phyloP scores from a whole-genome alignment of 2,888 invertebrate species.

The Epirrhoe alternata region DNA sequence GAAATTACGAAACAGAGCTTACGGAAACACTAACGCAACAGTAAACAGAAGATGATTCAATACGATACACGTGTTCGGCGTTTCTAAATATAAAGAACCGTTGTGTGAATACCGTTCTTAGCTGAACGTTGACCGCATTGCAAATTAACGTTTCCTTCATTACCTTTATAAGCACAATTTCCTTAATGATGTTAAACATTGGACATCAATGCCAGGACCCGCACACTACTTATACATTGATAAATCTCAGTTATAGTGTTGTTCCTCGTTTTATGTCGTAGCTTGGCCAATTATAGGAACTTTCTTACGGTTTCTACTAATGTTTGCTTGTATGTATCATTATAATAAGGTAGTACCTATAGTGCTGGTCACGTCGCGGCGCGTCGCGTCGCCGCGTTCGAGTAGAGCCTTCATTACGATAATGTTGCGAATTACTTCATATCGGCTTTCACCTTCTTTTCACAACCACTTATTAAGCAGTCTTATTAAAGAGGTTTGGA shows the following conservation, averaged over 20 bases:
- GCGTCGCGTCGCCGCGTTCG: slow-evolving; percentile 40
- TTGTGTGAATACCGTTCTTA: slow-evolving; percentile 70
- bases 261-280: slow-evolving; percentile 17
- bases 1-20: slow-evolving; percentile 59
- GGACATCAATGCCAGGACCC: slow-evolving; percentile 14
- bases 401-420: slow-evolving; percentile 59
- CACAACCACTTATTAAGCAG: slow-evolving; percentile 39
- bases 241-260: neutral
- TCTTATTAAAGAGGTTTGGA: slow-evolving; percentile 23
- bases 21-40: slow-evolving; percentile 62
- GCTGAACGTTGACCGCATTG: slow-evolving; percentile 69
- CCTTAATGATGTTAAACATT: slow-evolving; percentile 40
- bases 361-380: slow-evolving; percentile 26
- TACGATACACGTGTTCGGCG: slow-evolving; percentile 68
- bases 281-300: slow-evolving; percentile 44
- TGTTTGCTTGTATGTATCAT: slow-evolving; percentile 60
- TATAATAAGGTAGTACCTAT: slow-evolving; percentile 49
- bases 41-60: slow-evolving; percentile 73
- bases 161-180: slow-evolving; percentile 55
- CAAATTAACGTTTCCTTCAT: slow-evolving; percentile 63
- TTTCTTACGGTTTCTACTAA: slow-evolving; percentile 64
- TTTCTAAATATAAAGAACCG: slow-evolving; percentile 78
- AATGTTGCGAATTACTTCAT: slow-evolving; percentile 57
- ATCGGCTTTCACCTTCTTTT: slow-evolving; percentile 67
- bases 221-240: slow-evolving; percentile 2